Conservation (phyloP, 2,888 invertebrate genomes). For the Latheticus oryzae region DNA sequence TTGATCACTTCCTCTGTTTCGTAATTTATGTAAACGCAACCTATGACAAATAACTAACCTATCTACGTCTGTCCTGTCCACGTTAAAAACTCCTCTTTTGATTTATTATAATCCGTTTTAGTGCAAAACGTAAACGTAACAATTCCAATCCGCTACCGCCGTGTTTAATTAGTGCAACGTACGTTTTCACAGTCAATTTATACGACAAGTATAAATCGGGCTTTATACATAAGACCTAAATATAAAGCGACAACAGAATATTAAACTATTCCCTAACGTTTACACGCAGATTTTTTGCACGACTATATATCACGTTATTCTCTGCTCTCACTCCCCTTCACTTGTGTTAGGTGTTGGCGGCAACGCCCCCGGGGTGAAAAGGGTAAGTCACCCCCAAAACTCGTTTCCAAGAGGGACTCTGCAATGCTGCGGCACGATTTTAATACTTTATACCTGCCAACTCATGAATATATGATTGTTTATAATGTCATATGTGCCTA, state of each 20-base stretch:
- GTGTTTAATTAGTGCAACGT: constrained; percentile 16
- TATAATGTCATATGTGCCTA: constrained; percentile 52
- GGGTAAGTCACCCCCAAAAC: constrained; percentile 26
- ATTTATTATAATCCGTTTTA: no score
- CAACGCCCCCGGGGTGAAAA: constrained; percentile 35
- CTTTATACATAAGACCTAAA: constrained; percentile 35
- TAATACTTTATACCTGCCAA: constrained; percentile 53
- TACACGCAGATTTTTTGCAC: constrained; percentile 51
- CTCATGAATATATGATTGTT: constrained; percentile 55
- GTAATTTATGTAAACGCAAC: constrained; percentile 17
- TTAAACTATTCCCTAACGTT: constrained; percentile 50
- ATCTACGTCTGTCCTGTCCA: not conserved
- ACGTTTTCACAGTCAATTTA: constrained; percentile 20
- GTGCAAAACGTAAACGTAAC: no score
- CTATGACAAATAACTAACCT: constrained; percentile 8
- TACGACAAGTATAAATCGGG: constrained; percentile 24
- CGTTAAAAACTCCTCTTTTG: not conserved
- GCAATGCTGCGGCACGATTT: constrained; percentile 43
- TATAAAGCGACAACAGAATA: constrained; percentile 39
- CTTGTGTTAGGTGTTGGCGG: constrained; percentile 39
- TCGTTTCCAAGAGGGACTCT: constrained; percentile 11
- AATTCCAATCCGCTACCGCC: not conserved
- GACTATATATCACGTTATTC: constrained; percentile 40
- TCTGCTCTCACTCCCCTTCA: constrained; percentile 27
- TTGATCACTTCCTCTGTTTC: constrained; percentile 19